Percentiles rank a stretch among this genome's conserved stretches.
Evolutionary conservation across 1,140 invertebrate species (phyloP).

Genomic region (Temnothorax nylanderi): DNA sequence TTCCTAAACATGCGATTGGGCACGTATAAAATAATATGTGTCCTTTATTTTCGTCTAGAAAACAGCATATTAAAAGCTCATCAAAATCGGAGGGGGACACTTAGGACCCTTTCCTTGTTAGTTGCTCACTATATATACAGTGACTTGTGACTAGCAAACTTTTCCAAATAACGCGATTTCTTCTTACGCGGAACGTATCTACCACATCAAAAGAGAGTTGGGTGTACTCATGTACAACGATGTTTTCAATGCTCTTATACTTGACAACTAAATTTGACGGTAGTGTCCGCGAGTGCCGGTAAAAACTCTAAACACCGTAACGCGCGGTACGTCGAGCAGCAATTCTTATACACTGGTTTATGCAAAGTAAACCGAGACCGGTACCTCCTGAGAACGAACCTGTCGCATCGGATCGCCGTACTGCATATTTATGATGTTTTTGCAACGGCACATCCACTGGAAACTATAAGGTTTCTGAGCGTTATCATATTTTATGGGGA

Average conservation of each 20-base stretch:
- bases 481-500: slow-evolving; percentile 61
- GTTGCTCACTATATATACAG: no score
- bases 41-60: no score
- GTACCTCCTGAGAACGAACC: slow-evolving; percentile 50
- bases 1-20: no score
- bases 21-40: no score
- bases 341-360: slow-evolving; percentile 63
- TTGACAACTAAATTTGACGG: background rate
- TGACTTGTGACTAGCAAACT: no score
- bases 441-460: slow-evolving; percentile 38
- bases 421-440: slow-evolving; percentile 67
- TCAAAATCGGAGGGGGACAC: no score
- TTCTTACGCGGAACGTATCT: no score
- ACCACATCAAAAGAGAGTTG: no score
- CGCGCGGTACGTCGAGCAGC: slow-evolving; percentile 45
- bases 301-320: slow-evolving; percentile 47
- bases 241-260: background rate
- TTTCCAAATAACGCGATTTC: no score
- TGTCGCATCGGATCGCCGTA: slow-evolving; percentile 43
- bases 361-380: slow-evolving; percentile 59
- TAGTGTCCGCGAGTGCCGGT: background rate
- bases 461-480: slow-evolving; percentile 59
- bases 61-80: no score
- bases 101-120: no score
- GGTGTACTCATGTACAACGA: no score